Base-by-base conservation (phyloP, 1,140 invertebrate genomes). In the Cydia splendana region DNA sequence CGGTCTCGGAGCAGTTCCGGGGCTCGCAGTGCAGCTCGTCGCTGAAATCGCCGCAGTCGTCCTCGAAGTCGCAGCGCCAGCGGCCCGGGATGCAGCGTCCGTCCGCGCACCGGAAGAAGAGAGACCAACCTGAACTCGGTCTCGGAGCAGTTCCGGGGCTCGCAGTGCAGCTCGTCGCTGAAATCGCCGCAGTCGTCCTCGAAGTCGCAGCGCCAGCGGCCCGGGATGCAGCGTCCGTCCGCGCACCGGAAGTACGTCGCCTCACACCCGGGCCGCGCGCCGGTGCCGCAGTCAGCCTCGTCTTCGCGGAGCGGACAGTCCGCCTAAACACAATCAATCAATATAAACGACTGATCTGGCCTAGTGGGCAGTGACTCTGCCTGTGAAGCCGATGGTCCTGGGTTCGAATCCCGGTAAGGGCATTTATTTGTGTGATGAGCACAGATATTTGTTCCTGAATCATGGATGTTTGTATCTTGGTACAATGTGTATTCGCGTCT, bases 231-330 rank as follows among this genome's bases (percentile, higher is more conserved):
- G 84, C 94, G 96, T 79, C 95, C 94, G 88, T 96, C 96, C 12
- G 94, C 91, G 88, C 97, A 98, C 85, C 96, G 96, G 93, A 98
- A 98, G 90, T 97, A 97, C 0, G 95, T 95, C 65, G 96, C 96
- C 77, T 95, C 95, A 81, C 95, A 95, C 62, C 92, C 94, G 76
- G 95, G 94, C 81, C 95, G 95, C 13, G 94, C 90, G 67, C 94
- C 94, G 30, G 94, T 89, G 75, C 93, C 94, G 81, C 96, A 96
- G 74, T 92, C 94, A 13, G 94, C 94, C 87, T 97, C 96, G 86
- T 97, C 96, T 88, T 97, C 96, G 24, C 94, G 94, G 74, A 94
- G 94, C 0, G 94, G 93, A 84, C 97, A 97, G 87, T 97, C 90
- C 15, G 84, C 88, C 96, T 95, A 20, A 18, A 53, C n/a, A 51